These are phyloP conservation scores for Neogobius melanostomus DNA, from an alignment of 2,113 vertebrate species.

Conservation along the genomic window DNA sequence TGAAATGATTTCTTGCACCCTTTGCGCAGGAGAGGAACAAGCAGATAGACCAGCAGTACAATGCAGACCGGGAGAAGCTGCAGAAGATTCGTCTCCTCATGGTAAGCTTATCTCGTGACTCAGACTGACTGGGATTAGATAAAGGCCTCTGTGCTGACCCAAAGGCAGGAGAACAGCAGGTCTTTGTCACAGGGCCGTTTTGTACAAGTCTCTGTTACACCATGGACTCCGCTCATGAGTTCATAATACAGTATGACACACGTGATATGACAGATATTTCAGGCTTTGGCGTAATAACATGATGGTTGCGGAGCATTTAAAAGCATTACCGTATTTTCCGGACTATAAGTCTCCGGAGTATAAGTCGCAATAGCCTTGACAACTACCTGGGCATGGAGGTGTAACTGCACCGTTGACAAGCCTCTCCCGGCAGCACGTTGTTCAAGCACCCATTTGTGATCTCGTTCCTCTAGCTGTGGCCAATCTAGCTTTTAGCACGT, in stretches of 20 bases:
- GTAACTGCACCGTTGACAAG: no score
- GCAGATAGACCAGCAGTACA: constrained; percentile 86
- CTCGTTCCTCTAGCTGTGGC: no score
- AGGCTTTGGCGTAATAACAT: no score
- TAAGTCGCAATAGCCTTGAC: no score
- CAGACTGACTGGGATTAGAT: constrained; percentile 19
- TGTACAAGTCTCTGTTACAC: background rate
- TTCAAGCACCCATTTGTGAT: no score
- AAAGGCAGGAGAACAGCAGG: background rate
- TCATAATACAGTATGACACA: background rate
- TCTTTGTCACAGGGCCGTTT: background rate
- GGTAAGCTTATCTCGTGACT: constrained; percentile 70
- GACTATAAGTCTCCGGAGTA: no score
- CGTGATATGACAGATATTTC: background rate
- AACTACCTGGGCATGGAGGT: no score
- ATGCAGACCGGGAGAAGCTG: constrained; percentile 88
- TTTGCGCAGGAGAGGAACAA: constrained; percentile 81
- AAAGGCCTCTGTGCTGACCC: background rate
- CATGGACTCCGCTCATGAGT: background rate
- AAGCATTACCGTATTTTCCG: background rate
- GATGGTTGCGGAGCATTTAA: background rate
- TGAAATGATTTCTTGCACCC: background rate
- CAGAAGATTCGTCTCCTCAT: constrained; percentile 93
- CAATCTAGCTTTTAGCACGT: no score
- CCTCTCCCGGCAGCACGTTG: no score